Conservation (phyloP, 2,888 invertebrate species). For the Bembecia ichneumoniformis region DNA sequence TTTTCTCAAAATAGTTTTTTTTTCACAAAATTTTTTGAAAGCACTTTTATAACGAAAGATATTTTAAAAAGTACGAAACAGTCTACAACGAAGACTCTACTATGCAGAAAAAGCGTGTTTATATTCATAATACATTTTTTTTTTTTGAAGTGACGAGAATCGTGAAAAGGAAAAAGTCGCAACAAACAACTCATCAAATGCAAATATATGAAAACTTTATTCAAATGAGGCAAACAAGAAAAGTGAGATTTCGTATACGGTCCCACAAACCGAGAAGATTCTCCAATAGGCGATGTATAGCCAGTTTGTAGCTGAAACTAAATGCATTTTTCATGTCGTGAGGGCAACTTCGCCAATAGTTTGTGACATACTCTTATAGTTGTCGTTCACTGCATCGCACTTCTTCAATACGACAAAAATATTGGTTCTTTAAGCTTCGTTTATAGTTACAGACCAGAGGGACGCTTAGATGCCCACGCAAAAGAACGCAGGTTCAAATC, state of each 20-base stretch:
- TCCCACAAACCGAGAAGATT: conserved; percentile 4
- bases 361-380: conserved; percentile 24
- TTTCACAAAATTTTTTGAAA: too few relatives aligned
- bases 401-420: neutral
- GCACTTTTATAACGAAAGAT: too few relatives aligned
- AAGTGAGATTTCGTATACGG: conserved; percentile 7
- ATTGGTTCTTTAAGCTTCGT: too few relatives aligned
- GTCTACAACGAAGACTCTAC: too few relatives aligned
- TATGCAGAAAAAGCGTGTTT: too few relatives aligned
- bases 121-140: too few relatives aligned
- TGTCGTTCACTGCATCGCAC: conserved; percentile 20
- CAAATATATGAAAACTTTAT: conserved; percentile 9
- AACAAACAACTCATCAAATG: conserved; percentile 1
- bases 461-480: too few relatives aligned
- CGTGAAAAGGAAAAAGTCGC: neutral
- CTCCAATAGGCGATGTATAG: conserved; percentile 16
- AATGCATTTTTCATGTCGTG: conserved; percentile 68
- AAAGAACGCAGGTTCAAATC: too few relatives aligned
- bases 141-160: neutral
- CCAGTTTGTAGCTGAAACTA: conserved; percentile 36
- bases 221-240: conserved; percentile 9
- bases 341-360: conserved; percentile 44
- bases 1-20: too few relatives aligned
- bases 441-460: too few relatives aligned
- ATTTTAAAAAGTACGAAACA: too few relatives aligned